phyloP scores from a whole-genome alignment of 1,140 invertebrate species.

The Trichogramma pretiosum region DNA sequence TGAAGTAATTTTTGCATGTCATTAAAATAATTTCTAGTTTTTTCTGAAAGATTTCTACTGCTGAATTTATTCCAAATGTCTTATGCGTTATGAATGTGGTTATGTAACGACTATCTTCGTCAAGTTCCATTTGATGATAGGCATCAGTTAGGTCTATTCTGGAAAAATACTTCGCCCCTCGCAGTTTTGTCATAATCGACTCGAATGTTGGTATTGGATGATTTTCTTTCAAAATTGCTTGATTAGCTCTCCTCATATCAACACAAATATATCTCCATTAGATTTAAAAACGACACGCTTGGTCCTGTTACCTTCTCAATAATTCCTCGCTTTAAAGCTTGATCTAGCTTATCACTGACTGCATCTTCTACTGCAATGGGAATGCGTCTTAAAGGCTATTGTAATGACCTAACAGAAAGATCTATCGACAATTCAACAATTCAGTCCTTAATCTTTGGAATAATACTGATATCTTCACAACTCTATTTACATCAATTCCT shows the following conservation, averaged over 20 bases:
- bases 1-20: not conserved
- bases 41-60: conserved; percentile 14
- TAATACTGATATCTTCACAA: conserved; percentile 12
- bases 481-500: conserved; percentile 4
- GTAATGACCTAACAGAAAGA: conserved; percentile 14
- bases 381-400: conserved; percentile 21
- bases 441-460: conserved; percentile 18
- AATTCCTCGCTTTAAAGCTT: conserved; percentile 24
- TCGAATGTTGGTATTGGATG: conserved; percentile 12
- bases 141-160: conserved; percentile 15
- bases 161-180: conserved; percentile 3
- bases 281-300: conserved; percentile 27
- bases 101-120: conserved; percentile 5
- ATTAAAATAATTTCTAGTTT: conserved; percentile 12
- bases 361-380: conserved; percentile 18
- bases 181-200: conserved; percentile 7
- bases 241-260: conserved; percentile 34
- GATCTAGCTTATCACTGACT: conserved; percentile 8
- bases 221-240: conserved; percentile 25
- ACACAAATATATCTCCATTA: conserved; percentile 31
- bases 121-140: conserved; percentile 15
- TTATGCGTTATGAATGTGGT: conserved; percentile 13
- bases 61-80: conserved; percentile 11
- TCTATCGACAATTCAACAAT: conserved; percentile 18
- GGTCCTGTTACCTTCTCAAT: conserved; percentile 30